Conservation (phyloP, 2,888 invertebrate species). For the Heliconius sara region DNA sequence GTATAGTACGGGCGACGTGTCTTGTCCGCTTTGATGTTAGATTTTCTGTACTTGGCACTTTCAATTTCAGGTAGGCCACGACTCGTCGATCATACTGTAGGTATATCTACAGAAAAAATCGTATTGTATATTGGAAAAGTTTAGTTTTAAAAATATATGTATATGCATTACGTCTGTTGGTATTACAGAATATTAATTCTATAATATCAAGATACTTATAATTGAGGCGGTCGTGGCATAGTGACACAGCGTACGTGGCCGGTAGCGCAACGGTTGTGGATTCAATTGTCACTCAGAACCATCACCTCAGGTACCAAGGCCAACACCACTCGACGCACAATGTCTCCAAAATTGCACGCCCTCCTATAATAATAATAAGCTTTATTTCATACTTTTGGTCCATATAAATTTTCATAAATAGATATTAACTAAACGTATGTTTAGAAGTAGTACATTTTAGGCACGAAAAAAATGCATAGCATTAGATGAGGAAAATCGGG, state of each 20-base stretch:
- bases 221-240: neutral
- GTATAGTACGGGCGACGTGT: neutral
- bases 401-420: too few relatives aligned
- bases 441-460: too few relatives aligned
- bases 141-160: neutral
- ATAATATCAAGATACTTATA: neutral
- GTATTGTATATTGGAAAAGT: slow-evolving; percentile 11
- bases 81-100: neutral
- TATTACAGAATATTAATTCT: neutral
- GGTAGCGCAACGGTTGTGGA: too few relatives aligned
- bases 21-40: neutral
- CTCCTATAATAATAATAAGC: too few relatives aligned
- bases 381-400: too few relatives aligned
- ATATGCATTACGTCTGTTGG: neutral
- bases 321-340: neutral
- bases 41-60: too few relatives aligned
- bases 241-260: neutral
- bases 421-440: too few relatives aligned
- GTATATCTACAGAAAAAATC: neutral
- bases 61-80: neutral
- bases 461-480: too few relatives aligned
- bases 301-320: neutral
- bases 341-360: too few relatives aligned
- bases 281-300: too few relatives aligned
- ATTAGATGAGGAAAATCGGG: too few relatives aligned